Base-by-base conservation (phyloP, 2,888 invertebrate species). In the Julus scanicus region DNA sequence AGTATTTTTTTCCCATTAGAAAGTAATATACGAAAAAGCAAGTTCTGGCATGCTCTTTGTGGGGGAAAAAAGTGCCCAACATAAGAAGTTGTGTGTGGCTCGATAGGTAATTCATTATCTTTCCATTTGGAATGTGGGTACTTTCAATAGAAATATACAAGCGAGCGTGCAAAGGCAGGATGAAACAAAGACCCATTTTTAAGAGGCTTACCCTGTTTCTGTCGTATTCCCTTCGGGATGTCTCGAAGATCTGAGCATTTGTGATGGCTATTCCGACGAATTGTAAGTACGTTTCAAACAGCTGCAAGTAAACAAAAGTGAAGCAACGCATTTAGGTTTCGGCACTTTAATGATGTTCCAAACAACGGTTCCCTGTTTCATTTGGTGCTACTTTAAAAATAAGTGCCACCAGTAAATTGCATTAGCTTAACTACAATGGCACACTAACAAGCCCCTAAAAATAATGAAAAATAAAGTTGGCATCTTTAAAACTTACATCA, bases 191-290 rank as follows among this genome's bases (percentile, higher is more conserved):
- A 86, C 17, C 49, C 15, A 37, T 80, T 80, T 44, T 39, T 80
- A 80, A 80, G 80, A 84, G 88, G 90, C 92, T 91, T 91, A 93
- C 93, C 91, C 93, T 92, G 90, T 94, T 94, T 88, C 93, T 90
- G 89, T 94, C 93, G 89, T 93, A 94, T 91, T 94, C 94, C 88
- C 92, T 91, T 86, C 92, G 91, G 88, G 93, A 93, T 0, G 93
- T 92, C 88, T 93, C 93, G 90, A 94, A 92, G 71, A 93, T 92
- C 90, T 93, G 93, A 39, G 94, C 93, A 90, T 93, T 94, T 63
- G 93, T 92, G 37, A 94, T 92, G 39, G 93, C 93, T 87, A 93
- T 93, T 0, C 93, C 93, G 89, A 93, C 93, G 90, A 93, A 93
- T 86, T 93, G 93, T 83, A 93, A 91, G 90, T 94, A 94, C 13